Evolutionary conservation across 1,140 invertebrate species (phyloP).

Genomic region (Heliothis virescens): DNA sequence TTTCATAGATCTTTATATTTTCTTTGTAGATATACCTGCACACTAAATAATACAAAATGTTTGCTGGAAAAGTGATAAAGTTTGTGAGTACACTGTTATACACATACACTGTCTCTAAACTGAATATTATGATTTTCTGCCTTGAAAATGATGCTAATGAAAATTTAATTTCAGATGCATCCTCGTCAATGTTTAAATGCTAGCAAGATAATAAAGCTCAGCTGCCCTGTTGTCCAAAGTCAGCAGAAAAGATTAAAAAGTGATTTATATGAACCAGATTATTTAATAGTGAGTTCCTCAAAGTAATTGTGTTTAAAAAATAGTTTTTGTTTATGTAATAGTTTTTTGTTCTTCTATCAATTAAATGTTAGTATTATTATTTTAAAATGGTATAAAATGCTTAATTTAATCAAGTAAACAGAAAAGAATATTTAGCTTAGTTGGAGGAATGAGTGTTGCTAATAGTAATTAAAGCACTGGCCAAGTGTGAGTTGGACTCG

Average conservation of each 20-base stretch:
- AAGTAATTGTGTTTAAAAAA: background rate
- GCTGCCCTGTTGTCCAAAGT: slow-evolving; percentile 35
- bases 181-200: slow-evolving; percentile 53
- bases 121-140: too few relatives aligned
- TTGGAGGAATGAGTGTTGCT: too few relatives aligned
- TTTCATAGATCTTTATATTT: background rate
- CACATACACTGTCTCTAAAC: too few relatives aligned
- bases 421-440: too few relatives aligned
- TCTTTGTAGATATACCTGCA: background rate
- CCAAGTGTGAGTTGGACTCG: too few relatives aligned
- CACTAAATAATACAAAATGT: slow-evolving; percentile 4
- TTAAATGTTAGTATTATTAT: too few relatives aligned
- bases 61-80: background rate
- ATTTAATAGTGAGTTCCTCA: slow-evolving; percentile 71
- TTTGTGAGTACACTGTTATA: slow-evolving; percentile 19
- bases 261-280: slow-evolving; percentile 80
- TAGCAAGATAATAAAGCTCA: slow-evolving; percentile 19
- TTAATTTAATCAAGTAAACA: too few relatives aligned
- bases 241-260: slow-evolving; percentile 68
- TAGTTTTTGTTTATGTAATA: background rate
- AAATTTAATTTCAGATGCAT: slow-evolving; percentile 56
- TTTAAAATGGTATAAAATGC: too few relatives aligned
- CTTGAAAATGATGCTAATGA: too few relatives aligned
- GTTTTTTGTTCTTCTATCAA: background rate
- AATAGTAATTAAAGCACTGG: too few relatives aligned